A percentile compares a stretch with the other conserved stretches of the same genome.
These are phyloP conservation scores for Labia minor DNA, from an alignment of 2,888 invertebrate genomes.

Conservation along the genomic window DNA sequence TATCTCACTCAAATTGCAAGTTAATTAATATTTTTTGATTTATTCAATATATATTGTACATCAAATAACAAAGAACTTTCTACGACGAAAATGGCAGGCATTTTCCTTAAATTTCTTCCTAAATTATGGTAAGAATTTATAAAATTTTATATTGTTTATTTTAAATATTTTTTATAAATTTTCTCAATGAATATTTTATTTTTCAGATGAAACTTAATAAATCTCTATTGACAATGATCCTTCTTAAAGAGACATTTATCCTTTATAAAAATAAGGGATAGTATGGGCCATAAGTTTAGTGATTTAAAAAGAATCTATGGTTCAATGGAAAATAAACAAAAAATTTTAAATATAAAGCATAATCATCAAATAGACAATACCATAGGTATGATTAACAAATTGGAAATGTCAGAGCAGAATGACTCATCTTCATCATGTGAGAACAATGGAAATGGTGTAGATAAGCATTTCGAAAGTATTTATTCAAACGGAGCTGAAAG, in stretches of 20 bases:
- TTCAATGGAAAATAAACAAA: constrained; percentile 29
- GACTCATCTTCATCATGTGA: constrained; percentile 15
- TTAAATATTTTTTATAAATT: not conserved
- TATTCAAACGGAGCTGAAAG: constrained; percentile 26
- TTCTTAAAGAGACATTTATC: not conserved
- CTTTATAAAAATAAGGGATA: constrained; percentile 21
- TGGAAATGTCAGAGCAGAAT: constrained; percentile 20
- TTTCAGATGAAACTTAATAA: not conserved
- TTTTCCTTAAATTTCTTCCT: not conserved
- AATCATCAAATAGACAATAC: not conserved
- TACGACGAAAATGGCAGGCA: not conserved
- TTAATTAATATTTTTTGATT: not conserved
- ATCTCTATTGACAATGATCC: not conserved
- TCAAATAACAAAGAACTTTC: not conserved
- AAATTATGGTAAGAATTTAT: not conserved
- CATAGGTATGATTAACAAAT: not conserved
- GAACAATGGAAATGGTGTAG: constrained; percentile 22
- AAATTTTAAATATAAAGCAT: constrained; percentile 21
- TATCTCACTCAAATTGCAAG: no score
- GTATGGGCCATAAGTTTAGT: constrained; percentile 31
- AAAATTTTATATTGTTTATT: not conserved
- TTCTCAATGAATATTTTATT: not conserved
- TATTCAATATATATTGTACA: not conserved
- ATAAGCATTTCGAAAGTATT: constrained; percentile 29
- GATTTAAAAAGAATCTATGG: constrained; percentile 29